Base-by-base conservation (phyloP, 2,113 vertebrate species). In the Formicarius rufipectus region DNA sequence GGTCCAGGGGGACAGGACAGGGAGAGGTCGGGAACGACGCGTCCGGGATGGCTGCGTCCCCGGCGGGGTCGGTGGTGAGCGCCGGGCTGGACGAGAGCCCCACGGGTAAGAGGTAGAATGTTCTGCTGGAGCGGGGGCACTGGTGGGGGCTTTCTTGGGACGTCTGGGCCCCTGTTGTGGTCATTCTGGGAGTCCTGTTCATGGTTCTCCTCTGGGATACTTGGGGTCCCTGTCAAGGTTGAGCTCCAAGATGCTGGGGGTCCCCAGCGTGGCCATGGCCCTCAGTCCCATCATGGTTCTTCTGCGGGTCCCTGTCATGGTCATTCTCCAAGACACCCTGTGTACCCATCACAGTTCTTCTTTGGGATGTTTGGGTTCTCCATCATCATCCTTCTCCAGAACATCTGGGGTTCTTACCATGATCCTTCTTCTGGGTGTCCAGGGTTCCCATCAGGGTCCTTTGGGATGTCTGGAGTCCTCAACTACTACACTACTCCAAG, bases 71-170 rank as follows among this genome's bases (percentile, higher is more conserved):
- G 3, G 94, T 93, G n/a, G 95, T 95, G 87, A 98, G 98, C 93
- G 80, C 97, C 7, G 96, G 97, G 59, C 96, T 97, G n/a, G 98
- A 98, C 4, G 98, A 98, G 88, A 98, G 97, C 81, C 95, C 98
- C 96, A 96, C 98, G 96, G 98, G 98, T 99, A 98, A 98, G 98
- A 64, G 35, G 23, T 28, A 20, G n/a, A 44, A 33, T 4, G 31
- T 7, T 58, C 63, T 17, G 24, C 75, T 23, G 5, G 33, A 31
- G 14, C 0, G 56, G 76, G 79, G 6, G 49, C 1, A 3, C 49
- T 1, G 14, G 27, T 8, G 60, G 39, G 59, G 73, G 23, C 7
- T 27, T 45, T n/a, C 71, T 58, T 27, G 73, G 30, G 52, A 22
- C 35, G 63, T 53, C 20, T 10, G n/a, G 63, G 33, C 12, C 22